A percentile compares a stretch with the other conserved stretches of the same genome.
These are phyloP conservation scores for Hyperoplus immaculatus DNA, from an alignment of 2,797 vertebrate genomes.

Conservation along the genomic window DNA sequence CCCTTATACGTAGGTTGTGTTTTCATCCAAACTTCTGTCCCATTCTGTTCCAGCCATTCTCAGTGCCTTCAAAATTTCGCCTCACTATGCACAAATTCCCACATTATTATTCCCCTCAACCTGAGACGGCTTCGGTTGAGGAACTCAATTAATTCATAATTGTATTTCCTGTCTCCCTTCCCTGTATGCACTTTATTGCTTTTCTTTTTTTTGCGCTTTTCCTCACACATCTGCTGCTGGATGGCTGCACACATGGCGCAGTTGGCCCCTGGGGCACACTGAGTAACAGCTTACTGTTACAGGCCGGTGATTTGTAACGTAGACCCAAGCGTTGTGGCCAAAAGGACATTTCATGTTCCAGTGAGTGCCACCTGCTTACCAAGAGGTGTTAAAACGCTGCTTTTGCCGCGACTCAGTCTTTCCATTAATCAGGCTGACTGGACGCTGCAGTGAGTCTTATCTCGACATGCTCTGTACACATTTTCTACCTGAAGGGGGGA, in stretches of 20 bases:
- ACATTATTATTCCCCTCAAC: not conserved
- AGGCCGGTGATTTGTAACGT: constrained; percentile 45
- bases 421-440: constrained; percentile 29
- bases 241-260: constrained; percentile 16
- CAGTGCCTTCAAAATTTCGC: not conserved
- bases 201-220: not conserved
- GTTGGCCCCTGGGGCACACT: constrained; percentile 26
- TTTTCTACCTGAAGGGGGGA: constrained; percentile 43
- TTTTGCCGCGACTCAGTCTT: not conserved
- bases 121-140: not conserved
- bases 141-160: not conserved
- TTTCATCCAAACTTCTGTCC: constrained; percentile 7
- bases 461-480: constrained; percentile 44
- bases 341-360: constrained; percentile 45
- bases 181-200: not conserved
- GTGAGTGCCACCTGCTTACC: constrained; percentile 31
- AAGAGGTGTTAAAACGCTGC: constrained; percentile 18
- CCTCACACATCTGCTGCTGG: constrained; percentile 16
- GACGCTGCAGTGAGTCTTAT: constrained; percentile 43
- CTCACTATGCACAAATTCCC: not conserved
- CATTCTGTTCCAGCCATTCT: not conserved
- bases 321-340: constrained; percentile 14
- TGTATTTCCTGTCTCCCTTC: not conserved
- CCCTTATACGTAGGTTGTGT: not conserved
- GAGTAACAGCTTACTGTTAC: constrained; percentile 37